Conservation (phyloP, 1,140 invertebrate species). For the Acyrthosiphon pisum region DNA sequence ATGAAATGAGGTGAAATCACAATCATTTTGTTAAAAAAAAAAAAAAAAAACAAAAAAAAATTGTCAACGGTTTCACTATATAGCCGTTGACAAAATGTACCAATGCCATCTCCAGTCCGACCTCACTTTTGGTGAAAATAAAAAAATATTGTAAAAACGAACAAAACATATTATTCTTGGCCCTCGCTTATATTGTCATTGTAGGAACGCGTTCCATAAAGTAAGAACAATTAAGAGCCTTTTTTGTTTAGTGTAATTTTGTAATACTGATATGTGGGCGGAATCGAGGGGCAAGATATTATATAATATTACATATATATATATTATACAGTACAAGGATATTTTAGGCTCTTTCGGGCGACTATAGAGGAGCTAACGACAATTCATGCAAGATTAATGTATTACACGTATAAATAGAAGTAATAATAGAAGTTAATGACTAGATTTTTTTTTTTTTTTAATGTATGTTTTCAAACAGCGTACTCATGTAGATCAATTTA, state of each 20-base stretch:
- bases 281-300: conserved; percentile 32
- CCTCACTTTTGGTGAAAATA: neutral
- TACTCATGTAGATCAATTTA: neutral
- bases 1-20: conserved; percentile 26
- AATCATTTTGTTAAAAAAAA: neutral
- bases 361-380: conserved; percentile 40
- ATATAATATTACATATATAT: conserved; percentile 7
- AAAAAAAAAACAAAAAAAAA: neutral
- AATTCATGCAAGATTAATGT: conserved; percentile 52
- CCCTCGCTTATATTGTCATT: conserved; percentile 43
- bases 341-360: conserved; percentile 9
- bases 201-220: conserved; percentile 47
- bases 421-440: conserved; percentile 55
- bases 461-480: conserved; percentile 23
- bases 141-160: conserved; percentile 16
- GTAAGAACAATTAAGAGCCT: conserved; percentile 36
- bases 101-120: neutral
- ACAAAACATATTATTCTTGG: neutral
- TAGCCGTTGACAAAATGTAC: neutral
- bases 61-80: neutral
- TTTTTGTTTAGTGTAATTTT: neutral
- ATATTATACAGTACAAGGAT: neutral
- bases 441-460: conserved; percentile 43
- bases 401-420: conserved; percentile 42
- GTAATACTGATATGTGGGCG: conserved; percentile 57